Evolutionary conservation across 2,113 vertebrate species (phyloP).

Genomic region (Melanotaenia duboulayi): DNA sequence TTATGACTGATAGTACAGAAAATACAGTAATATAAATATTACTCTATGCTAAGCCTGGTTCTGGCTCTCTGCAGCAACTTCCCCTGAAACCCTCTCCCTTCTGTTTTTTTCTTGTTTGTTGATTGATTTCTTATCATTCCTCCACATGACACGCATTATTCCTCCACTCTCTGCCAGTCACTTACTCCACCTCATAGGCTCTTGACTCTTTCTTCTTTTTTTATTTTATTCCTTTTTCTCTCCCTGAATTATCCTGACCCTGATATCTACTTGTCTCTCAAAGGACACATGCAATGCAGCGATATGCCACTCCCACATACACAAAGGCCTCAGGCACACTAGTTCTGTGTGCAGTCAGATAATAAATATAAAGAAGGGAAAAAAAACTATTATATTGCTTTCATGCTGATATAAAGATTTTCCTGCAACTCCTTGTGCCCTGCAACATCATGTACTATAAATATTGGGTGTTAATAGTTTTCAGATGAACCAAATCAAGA

Average conservation of each 20-base stretch:
- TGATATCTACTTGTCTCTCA: constrained; percentile 21
- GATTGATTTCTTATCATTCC: too few relatives aligned
- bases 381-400: not conserved
- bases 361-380: not conserved
- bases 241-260: not conserved
- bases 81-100: too few relatives aligned
- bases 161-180: constrained; percentile 17
- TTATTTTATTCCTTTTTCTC: not conserved
- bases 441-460: constrained; percentile 7
- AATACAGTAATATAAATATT: too few relatives aligned
- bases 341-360: constrained; percentile 3
- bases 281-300: constrained; percentile 18
- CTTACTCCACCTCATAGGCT: constrained; percentile 14
- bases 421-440: not conserved
- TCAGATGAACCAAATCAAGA: constrained; percentile 20
- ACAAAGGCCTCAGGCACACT: constrained; percentile 8
- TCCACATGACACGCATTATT: too few relatives aligned
- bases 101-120: too few relatives aligned
- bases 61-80: too few relatives aligned
- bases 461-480: constrained; percentile 26
- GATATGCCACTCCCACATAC: constrained; percentile 9
- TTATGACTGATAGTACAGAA: too few relatives aligned
- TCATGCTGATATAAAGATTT: not conserved
- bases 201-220: constrained; percentile 1
- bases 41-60: too few relatives aligned